Conservation (phyloP, 53 echinoderm and acorn worm genomes). For the Glandiceps talaboti region DNA sequence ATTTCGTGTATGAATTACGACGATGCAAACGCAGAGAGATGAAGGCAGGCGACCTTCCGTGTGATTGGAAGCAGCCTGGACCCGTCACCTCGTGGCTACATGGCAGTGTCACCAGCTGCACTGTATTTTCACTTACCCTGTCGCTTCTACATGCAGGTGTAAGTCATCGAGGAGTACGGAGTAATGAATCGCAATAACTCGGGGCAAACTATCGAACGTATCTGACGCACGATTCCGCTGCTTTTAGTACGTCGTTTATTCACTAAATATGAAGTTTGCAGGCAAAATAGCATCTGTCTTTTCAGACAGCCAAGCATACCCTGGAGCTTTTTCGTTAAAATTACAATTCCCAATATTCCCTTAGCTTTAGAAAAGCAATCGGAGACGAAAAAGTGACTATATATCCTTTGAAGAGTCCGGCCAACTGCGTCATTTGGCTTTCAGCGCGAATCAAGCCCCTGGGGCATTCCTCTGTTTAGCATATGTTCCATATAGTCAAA, state of each 20-base stretch:
- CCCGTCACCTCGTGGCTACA: not conserved
- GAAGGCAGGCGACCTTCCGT: too few relatives aligned
- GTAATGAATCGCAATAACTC: not conserved
- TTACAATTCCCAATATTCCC: not conserved
- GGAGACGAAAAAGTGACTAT: not conserved
- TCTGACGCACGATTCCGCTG: not conserved
- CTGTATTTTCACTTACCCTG: not conserved
- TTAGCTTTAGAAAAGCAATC: too few relatives aligned
- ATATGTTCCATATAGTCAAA: not conserved
- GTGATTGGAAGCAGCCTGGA: not conserved
- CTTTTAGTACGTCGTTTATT: not conserved
- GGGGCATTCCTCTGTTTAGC: not conserved
- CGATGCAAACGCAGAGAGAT: too few relatives aligned
- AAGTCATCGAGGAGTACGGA: not conserved
- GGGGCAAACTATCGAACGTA: not conserved
- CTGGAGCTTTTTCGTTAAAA: not conserved
- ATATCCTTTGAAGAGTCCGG: not conserved
- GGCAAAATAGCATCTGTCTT: too few relatives aligned
- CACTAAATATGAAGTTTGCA: too few relatives aligned
- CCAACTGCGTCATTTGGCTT: not conserved
- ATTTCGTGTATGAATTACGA: too few relatives aligned
- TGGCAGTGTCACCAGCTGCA: not conserved
- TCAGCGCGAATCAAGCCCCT: not conserved
- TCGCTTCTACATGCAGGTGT: not conserved
- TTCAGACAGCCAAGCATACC: too few relatives aligned